Percentiles rank a stretch among this genome's conserved stretches.
phyloP scores from a whole-genome alignment of 2,888 invertebrate species.

The Erebia ligea region DNA sequence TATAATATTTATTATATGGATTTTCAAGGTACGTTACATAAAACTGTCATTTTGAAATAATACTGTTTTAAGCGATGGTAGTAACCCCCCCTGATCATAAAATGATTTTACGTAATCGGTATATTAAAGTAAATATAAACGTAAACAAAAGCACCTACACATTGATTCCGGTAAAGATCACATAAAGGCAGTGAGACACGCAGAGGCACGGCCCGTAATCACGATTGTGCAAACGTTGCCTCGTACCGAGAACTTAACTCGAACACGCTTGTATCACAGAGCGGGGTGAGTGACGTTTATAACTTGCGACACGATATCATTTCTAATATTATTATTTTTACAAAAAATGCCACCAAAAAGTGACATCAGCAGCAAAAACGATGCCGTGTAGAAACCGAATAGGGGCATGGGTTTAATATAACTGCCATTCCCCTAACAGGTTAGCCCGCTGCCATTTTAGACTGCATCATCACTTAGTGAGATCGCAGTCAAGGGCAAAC shows the following conservation, averaged over 20 bases:
- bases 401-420: too few species aligned
- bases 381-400: too few species aligned
- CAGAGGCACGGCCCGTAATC: constrained; percentile 36
- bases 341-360: neutral
- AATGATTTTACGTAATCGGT: neutral
- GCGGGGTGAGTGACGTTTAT: constrained; percentile 1
- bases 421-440: too few species aligned
- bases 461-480: too few species aligned
- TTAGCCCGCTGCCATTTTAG: too few species aligned
- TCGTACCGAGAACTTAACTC: constrained; percentile 40
- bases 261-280: constrained; percentile 34
- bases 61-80: too few species aligned
- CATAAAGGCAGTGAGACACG: constrained; percentile 39
- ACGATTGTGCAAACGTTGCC: constrained; percentile 39
- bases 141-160: neutral
- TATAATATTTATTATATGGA: too few species aligned
- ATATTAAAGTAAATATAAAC: neutral
- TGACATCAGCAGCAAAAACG: too few species aligned
- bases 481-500: too few species aligned
- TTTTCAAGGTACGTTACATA: too few species aligned
- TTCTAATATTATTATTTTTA: neutral
- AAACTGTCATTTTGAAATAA: too few species aligned
- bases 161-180: constrained; percentile 2
- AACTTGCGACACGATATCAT: constrained; percentile 19
- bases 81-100: too few species aligned